Base-by-base conservation (phyloP, 2,888 invertebrate species). In the Ryuthela nishihirai region DNA sequence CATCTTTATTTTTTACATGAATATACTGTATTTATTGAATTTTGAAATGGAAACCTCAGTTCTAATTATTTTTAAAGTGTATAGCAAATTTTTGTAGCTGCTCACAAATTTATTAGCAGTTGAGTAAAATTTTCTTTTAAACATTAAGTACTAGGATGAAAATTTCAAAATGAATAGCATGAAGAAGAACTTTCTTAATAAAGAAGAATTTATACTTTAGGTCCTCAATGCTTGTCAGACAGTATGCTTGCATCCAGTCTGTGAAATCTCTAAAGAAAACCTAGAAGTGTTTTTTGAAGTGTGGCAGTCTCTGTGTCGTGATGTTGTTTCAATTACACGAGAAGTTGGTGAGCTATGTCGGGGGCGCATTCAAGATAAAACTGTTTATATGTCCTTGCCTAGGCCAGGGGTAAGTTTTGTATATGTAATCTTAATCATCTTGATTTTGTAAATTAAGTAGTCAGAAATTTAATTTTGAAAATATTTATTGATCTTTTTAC, bases 211-310 rank as follows among this genome's bases (percentile, higher is more conserved):
- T 47, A 18, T 17, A 47, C 17, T 12, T 34, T 64, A 79, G 78
- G 85, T 89, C 47, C 85, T 97, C 67, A 88, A 91, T 50, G 94
- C 98, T 36, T 90, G 95, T 55, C 85, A 93, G 70, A 92, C 94
- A 42, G 77, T 98, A 62, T 89, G 91, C 58, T 83, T 88, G 69
- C 88, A 94, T 78, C 91, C 97, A 5, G 85, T 85, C 63, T 94
- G 94, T 74, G 88, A 94, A 75, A 94, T 95, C 66, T 93, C 95
- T 65, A 85, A 93, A 72, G 99, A 99, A 74, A 98, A 98, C 78
- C 41, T 71, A 64, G 63, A 71, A 77, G 91, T 91, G 65, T 93
- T 93, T 73, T 83, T 88, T 25, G 91, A 92, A 71, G 90, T 92
- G 88, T 95, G 94, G 88, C 89, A 92, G 71, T 88, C 91, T 81